Conservation (phyloP, 2,888 invertebrate species). For the Xylota sylvarum region DNA sequence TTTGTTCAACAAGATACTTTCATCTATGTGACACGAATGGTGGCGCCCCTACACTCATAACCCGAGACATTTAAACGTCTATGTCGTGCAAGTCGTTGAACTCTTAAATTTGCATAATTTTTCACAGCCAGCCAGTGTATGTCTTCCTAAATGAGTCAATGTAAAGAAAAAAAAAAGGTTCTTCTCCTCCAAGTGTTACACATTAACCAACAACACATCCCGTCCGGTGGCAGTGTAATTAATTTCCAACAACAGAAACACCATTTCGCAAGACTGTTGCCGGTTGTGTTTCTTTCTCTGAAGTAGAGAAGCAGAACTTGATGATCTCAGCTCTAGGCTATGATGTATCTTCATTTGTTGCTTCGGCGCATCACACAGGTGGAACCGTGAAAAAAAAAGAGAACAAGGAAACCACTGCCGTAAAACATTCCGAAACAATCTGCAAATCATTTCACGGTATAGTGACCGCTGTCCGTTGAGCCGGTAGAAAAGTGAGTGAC, state of each 20-base stretch:
- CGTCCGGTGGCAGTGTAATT: conserved; percentile 73
- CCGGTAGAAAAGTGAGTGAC: background rate
- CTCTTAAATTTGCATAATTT: conserved; percentile 74
- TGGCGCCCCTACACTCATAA: conserved; percentile 54
- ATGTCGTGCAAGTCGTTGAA: conserved; percentile 67
- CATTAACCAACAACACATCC: conserved; percentile 60
- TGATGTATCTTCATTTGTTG: conserved; percentile 48
- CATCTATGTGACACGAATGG: conserved; percentile 21
- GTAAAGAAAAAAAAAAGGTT: conserved; percentile 16
- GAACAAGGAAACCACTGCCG: conserved; percentile 70
- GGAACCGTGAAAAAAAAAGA: conserved; percentile 52
- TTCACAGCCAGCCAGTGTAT: conserved; percentile 30
- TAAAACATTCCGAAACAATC: conserved; percentile 71
- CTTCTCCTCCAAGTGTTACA: conserved; percentile 61
- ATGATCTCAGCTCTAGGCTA: conserved; percentile 49
- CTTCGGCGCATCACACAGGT: conserved; percentile 54
- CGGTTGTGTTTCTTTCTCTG: background rate
- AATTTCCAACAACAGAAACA: conserved; percentile 58
- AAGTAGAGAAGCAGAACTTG: conserved; percentile 50
- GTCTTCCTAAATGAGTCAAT: conserved; percentile 54
- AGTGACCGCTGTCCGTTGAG: conserved; percentile 51
- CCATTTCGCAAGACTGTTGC: conserved; percentile 55
- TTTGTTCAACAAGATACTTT: conserved; percentile 54
- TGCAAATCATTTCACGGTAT: conserved; percentile 73
- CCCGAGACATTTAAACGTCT: conserved; percentile 28